These are phyloP conservation scores for Takifugu ocellatus DNA, from an alignment of 2,797 vertebrate species.

Conservation along the genomic window DNA sequence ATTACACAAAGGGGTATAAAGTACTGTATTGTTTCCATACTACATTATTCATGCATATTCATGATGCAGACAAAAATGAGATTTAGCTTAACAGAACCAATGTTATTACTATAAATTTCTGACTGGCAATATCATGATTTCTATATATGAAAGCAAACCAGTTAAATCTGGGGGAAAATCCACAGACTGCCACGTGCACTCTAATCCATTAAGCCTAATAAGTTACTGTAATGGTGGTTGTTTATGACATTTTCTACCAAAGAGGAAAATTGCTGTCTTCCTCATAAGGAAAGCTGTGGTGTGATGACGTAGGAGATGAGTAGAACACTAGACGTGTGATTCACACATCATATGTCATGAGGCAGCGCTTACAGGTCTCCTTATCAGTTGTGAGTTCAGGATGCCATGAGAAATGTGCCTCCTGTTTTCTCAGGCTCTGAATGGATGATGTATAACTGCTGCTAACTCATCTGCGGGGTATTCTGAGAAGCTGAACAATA, in stretches of 20 bases:
- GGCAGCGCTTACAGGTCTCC: constrained; percentile 11
- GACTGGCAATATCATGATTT: no score
- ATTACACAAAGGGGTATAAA: not conserved
- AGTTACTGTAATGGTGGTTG: no score
- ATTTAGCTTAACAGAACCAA: no score
- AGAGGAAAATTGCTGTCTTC: not conserved
- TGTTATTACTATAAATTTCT: no score
- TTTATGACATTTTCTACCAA: no score
- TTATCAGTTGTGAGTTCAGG: constrained; percentile 26
- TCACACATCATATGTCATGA: constrained; percentile 30
- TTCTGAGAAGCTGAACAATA: constrained; percentile 48
- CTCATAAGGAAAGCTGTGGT: constrained; percentile 16
- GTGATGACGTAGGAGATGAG: not conserved
- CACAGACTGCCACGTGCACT: no score
- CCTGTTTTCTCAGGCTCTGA: constrained; percentile 52
- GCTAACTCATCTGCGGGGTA: constrained; percentile 29
- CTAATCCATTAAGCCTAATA: no score
- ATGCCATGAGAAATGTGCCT: constrained; percentile 36
- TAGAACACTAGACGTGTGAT: constrained; percentile 27
- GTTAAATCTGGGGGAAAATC: no score
- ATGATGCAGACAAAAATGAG: no score
- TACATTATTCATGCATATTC: no score
- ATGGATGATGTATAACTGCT: constrained; percentile 48
- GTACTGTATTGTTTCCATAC: no score
- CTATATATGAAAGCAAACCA: no score